Evolutionary conservation across 2,888 invertebrate genomes (phyloP).

Genomic region (Achlya flavicornis): DNA sequence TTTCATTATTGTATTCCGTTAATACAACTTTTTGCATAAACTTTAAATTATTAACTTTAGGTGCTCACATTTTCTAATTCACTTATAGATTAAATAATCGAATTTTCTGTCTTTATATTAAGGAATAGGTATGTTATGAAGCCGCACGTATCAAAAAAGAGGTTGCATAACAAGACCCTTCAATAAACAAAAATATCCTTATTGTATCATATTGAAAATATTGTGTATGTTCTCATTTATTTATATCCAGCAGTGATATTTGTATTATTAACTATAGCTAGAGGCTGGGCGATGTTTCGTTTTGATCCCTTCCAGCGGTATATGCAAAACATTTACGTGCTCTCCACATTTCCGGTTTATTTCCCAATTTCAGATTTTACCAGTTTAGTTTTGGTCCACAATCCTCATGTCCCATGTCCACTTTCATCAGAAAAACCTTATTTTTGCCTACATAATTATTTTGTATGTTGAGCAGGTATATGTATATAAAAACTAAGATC

Average conservation of each 20-base stretch:
- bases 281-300: background rate
- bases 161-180: background rate
- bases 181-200: background rate
- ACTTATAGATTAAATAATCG: too few species aligned
- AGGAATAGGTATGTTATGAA: background rate
- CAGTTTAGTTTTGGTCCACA: background rate
- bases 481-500: background rate
- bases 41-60: constrained; percentile 30
- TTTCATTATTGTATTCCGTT: constrained; percentile 31
- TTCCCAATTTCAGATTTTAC: background rate
- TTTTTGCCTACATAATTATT: background rate
- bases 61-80: background rate
- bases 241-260: background rate
- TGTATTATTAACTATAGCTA: background rate
- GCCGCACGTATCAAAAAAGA: background rate
- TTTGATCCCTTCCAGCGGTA: background rate
- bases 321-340: constrained; percentile 4
- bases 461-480: background rate
- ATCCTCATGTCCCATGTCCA: constrained; percentile 5
- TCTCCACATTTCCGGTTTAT: background rate
- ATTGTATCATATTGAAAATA: background rate
- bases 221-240: background rate
- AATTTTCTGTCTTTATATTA: background rate
- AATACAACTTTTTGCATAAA: constrained; percentile 45
- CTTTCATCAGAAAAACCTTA: background rate